These are phyloP conservation scores for Struthio camelus DNA, from an alignment of 2,113 vertebrate species.

Conservation along the genomic window DNA sequence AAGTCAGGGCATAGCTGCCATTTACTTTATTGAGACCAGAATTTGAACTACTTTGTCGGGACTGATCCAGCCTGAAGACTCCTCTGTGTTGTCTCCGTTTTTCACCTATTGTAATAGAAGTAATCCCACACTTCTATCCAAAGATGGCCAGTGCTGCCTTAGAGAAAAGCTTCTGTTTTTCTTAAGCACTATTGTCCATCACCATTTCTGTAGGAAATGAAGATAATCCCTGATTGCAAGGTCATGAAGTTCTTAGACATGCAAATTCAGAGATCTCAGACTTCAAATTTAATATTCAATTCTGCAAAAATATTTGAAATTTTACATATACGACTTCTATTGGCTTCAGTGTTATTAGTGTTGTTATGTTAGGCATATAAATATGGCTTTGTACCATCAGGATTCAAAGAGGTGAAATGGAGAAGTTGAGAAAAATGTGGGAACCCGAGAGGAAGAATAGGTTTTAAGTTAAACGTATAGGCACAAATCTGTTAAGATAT, in stretches of 20 bases:
- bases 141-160: neutral
- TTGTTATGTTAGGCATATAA: neutral
- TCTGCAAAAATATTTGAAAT: slow-evolving; percentile 4
- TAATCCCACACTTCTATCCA: neutral
- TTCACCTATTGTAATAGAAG: neutral
- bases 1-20: slow-evolving; percentile 24
- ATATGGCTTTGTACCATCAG: neutral
- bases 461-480: neutral
- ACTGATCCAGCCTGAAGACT: neutral
- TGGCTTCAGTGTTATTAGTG: neutral
- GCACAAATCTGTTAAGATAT: neutral
- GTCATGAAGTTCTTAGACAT: slow-evolving; percentile 10
- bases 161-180: neutral
- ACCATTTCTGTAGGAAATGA: slow-evolving; percentile 12
- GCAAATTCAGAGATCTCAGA: slow-evolving; percentile 25
- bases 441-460: neutral
- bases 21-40: slow-evolving; percentile 27
- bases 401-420: neutral
- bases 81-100: neutral
- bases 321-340: neutral
- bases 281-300: slow-evolving; percentile 5
- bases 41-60: slow-evolving; percentile 12
- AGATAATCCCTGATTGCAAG: slow-evolving; percentile 19
- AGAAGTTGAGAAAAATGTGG: neutral
- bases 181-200: neutral